phyloP scores from a whole-genome alignment of 2,113 vertebrate genomes.

The Gnathonemus echidnorhynchus region DNA sequence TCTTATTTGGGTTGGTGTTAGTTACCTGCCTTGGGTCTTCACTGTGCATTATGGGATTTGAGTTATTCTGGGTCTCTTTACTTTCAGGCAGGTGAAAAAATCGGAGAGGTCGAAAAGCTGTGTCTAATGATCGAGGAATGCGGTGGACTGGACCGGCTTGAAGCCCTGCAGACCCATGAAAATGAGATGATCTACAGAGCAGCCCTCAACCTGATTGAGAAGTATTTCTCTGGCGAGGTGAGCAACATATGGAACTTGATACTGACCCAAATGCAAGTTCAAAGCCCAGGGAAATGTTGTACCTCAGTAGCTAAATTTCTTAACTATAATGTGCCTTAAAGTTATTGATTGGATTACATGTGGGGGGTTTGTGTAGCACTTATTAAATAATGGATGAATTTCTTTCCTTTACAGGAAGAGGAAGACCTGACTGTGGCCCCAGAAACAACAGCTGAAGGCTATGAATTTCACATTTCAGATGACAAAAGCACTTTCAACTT shows the following conservation, averaged over 20 bases:
- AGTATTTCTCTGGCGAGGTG: constrained; percentile 85
- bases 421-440: constrained; percentile 72
- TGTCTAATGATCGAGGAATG: constrained; percentile 90
- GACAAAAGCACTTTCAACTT: constrained; percentile 72
- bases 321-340: neutral
- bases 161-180: constrained; percentile 86
- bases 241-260: constrained; percentile 27
- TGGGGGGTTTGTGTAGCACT: neutral
- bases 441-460: constrained; percentile 61
- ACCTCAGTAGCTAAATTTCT: neutral
- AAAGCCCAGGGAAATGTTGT: neutral
- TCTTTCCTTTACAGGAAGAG: constrained; percentile 57
- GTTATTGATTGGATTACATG: neutral
- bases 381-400: neutral
- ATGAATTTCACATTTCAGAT: constrained; percentile 65
- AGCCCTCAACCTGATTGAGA: constrained; percentile 74
- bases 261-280: neutral
- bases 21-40: neutral
- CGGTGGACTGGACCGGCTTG: constrained; percentile 86
- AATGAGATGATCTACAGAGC: constrained; percentile 85
- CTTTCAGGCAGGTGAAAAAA: constrained; percentile 85
- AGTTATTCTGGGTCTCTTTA: neutral
- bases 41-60: neutral
- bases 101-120: constrained; percentile 83
- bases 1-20: neutral